phyloP scores from a whole-genome alignment of 2,888 invertebrate species.

The Stenotaenia linearis region DNA sequence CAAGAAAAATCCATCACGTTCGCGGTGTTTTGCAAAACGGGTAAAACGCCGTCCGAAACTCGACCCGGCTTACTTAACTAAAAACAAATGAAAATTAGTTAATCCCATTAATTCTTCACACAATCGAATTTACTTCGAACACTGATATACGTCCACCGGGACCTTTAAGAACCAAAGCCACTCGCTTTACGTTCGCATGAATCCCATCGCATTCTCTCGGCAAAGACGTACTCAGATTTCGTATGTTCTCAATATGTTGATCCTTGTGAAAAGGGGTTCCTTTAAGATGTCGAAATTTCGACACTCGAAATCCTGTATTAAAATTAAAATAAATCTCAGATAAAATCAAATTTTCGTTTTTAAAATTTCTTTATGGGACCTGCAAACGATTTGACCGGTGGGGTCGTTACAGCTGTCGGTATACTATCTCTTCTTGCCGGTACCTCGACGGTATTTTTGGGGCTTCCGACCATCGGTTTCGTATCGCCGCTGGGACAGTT shows the following conservation, averaged over 20 bases:
- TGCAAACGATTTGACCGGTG: neutral
- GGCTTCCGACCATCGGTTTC: neutral
- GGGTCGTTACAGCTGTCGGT: neutral
- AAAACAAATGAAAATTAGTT: constrained; percentile 8
- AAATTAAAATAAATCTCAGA: too few relatives aligned
- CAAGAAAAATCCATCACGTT: constrained; percentile 88
- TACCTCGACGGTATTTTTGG: neutral
- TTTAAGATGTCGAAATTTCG: constrained; percentile 87
- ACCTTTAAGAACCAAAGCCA: constrained; percentile 83
- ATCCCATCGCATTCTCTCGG: constrained; percentile 93
- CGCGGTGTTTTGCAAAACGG: constrained; percentile 82
- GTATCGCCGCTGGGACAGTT: neutral
- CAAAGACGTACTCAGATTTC: constrained; percentile 82
- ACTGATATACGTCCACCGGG: constrained; percentile 86
- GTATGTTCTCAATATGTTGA: constrained; percentile 83
- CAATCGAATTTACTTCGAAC: constrained; percentile 56
- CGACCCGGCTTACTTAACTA: constrained; percentile 66
- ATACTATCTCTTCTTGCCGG: neutral
- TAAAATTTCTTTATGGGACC: constrained; percentile 37
- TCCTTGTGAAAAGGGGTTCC: constrained; percentile 86
- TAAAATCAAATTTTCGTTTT: too few relatives aligned
- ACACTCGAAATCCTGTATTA: constrained; percentile 61
- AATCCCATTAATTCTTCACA: neutral
- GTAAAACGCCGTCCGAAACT: constrained; percentile 71
- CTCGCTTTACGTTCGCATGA: constrained; percentile 77